A percentile compares a stretch with the other conserved stretches of the same genome.
Evolutionary conservation across 2,797 vertebrate genomes (phyloP).

Genomic region (Nasua narica): DNA sequence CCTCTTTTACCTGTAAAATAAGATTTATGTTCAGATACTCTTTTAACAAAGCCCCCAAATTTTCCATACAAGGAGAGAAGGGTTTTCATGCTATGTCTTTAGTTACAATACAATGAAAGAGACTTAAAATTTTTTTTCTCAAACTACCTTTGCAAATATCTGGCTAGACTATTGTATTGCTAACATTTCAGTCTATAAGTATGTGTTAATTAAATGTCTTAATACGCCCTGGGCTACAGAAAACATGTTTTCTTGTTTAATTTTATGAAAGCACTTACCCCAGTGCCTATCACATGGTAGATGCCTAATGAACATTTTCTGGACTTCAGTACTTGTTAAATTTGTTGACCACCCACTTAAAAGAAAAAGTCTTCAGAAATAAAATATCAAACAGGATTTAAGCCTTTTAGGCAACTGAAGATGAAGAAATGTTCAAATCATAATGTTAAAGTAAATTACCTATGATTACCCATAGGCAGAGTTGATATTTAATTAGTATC

Average conservation of each 20-base stretch:
- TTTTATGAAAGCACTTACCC: not conserved
- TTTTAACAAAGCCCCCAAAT: not conserved
- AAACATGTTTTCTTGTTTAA: not conserved
- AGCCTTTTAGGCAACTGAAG: not conserved
- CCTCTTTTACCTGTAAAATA: not conserved
- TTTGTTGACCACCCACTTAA: not conserved
- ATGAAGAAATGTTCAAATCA: slow-evolving; percentile 1
- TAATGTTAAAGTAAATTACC: not conserved
- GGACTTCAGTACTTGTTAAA: not conserved
- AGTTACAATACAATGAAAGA: slow-evolving; percentile 5
- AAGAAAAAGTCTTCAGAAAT: not conserved
- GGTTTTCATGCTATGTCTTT: not conserved
- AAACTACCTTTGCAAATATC: not conserved
- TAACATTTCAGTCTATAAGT: not conserved
- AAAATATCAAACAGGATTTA: not conserved
- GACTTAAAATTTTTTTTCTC: not conserved
- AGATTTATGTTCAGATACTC: not conserved
- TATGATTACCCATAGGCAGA: not conserved
- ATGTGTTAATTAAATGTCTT: not conserved
- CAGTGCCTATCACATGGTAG: not conserved
- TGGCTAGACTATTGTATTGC: not conserved
- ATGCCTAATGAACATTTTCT: not conserved
- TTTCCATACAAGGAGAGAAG: slow-evolving; percentile 14
- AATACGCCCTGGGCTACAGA: not conserved
- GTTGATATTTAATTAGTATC: not conserved